These are phyloP conservation scores for Microplitis mediator DNA, from an alignment of 1,140 invertebrate species.

Conservation along the genomic window DNA sequence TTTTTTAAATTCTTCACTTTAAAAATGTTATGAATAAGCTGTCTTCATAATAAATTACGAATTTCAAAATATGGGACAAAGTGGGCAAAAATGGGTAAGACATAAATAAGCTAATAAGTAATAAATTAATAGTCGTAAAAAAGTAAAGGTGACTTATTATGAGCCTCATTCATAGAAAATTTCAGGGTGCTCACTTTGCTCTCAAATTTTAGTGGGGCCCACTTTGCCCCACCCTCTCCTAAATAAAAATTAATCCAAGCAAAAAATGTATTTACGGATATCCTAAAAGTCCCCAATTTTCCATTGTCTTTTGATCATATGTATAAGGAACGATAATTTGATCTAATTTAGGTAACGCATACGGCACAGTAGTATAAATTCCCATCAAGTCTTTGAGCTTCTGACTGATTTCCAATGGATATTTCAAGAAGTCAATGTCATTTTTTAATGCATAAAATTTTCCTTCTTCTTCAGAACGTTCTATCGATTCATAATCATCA, in stretches of 20 bases:
- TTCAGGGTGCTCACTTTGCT: too few relatives aligned
- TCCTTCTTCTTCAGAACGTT: constrained; percentile 28
- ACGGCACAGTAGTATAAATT: constrained; percentile 17
- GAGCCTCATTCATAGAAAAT: too few relatives aligned
- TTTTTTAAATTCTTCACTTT: too few relatives aligned
- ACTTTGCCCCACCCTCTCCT: too few relatives aligned
- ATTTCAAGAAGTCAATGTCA: neutral
- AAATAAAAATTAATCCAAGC: neutral
- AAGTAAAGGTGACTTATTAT: too few relatives aligned
- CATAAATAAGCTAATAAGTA: too few relatives aligned
- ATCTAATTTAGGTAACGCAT: constrained; percentile 21
- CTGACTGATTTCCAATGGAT: constrained; percentile 8
- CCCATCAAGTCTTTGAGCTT: constrained; percentile 17
- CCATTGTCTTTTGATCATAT: neutral
- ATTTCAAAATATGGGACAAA: too few relatives aligned
- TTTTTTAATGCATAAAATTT: neutral
- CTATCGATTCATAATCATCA: constrained; percentile 61
- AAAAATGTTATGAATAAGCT: too few relatives aligned
- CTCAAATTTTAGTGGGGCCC: too few relatives aligned
- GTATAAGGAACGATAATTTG: constrained; percentile 7
- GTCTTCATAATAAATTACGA: too few relatives aligned
- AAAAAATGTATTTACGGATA: constrained; percentile 63
- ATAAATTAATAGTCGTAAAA: too few relatives aligned
- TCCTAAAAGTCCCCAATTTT: constrained; percentile 24
- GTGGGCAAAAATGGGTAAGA: too few relatives aligned